Evolutionary conservation across 2,797 vertebrate species (phyloP).

Genomic region (Meda fulgida): DNA sequence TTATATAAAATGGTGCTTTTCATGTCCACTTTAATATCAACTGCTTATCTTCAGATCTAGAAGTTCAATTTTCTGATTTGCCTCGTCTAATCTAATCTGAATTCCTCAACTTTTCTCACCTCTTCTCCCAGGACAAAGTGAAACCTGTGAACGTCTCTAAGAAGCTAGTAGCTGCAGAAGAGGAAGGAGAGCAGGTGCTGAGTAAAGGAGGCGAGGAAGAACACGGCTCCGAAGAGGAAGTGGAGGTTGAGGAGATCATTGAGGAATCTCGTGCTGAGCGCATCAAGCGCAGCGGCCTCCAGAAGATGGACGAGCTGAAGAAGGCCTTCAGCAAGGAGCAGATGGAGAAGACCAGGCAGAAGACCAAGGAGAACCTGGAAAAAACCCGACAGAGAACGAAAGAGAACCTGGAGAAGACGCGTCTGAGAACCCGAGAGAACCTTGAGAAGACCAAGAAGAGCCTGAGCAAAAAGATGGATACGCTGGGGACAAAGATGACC

Average conservation of each 20-base stretch:
- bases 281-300: slow-evolving; percentile 89
- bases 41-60: background rate
- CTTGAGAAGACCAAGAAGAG: slow-evolving; percentile 92
- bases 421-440: slow-evolving; percentile 90
- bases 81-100: background rate
- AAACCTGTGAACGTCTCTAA: slow-evolving; percentile 82
- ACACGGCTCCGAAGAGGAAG: slow-evolving; percentile 87
- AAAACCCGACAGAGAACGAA: slow-evolving; percentile 89
- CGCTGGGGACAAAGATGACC: slow-evolving; percentile 89
- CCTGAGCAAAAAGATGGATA: slow-evolving; percentile 93
- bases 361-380: slow-evolving; percentile 87
- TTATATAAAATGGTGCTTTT: background rate
- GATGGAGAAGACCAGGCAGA: slow-evolving; percentile 88
- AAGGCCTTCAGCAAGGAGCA: slow-evolving; percentile 97
- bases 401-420: slow-evolving; percentile 95
- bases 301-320: slow-evolving; percentile 93
- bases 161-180: slow-evolving; percentile 63
- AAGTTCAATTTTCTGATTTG: background rate
- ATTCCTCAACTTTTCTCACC: slow-evolving; percentile 16
- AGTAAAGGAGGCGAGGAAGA: slow-evolving; percentile 80
- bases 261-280: slow-evolving; percentile 93
- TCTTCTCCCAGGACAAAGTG: slow-evolving; percentile 84
- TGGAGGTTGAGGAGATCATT: slow-evolving; percentile 93
- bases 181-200: slow-evolving; percentile 80
- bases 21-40: background rate